Base-by-base conservation (phyloP, 2,888 invertebrate species). In the Drosophila falleni region DNA sequence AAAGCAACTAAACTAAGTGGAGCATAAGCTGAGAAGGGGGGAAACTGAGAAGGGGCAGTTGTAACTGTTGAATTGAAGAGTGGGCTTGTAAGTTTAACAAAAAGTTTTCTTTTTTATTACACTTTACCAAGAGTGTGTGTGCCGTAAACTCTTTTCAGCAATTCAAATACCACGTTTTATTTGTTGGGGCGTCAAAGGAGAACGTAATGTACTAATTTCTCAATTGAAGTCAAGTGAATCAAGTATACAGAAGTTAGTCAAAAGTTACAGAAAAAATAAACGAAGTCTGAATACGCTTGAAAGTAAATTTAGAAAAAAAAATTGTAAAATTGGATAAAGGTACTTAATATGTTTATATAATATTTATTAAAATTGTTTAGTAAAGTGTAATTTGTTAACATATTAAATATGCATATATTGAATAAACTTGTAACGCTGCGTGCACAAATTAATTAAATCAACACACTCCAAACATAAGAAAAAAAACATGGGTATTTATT, bases 151-250 rank as follows among this genome's bases (percentile, higher is more conserved):
- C 70, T 77, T 81, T 86, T 81, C 68, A 79, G 87, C 79, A 83
- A 81, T 83, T 86, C 87, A 86, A 83, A 83, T 83, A 67, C 79
- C 77, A 61, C 79, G 81, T 81, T 87, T 81, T 86, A 74, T 87
- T 83, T 83, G 84, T 74, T 67, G 53, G 71, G 84, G 87, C 81
- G 77, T 83, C 82, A 83, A 87, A 87, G 79, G 79, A 59, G 87
- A 79, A 83, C 78, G 89, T 90, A 91, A 89, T 89, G 90, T 80
- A 88, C 90, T 90, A 91, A 90, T 90, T 91, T 90, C 90, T 89
- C 91, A 90, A 90, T 90, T 87, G 89, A 88, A 86, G 80, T 78
- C 74, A 68, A 79, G 82, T 83, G 74, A 53, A 69, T 77, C 64
- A 49, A 59, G 65, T 77, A 76, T 66, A 59, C 37, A 59, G 39